These are phyloP conservation scores for Propithecus deckenii DNA, from an alignment of 2,797 vertebrate species.

Conservation along the genomic window DNA sequence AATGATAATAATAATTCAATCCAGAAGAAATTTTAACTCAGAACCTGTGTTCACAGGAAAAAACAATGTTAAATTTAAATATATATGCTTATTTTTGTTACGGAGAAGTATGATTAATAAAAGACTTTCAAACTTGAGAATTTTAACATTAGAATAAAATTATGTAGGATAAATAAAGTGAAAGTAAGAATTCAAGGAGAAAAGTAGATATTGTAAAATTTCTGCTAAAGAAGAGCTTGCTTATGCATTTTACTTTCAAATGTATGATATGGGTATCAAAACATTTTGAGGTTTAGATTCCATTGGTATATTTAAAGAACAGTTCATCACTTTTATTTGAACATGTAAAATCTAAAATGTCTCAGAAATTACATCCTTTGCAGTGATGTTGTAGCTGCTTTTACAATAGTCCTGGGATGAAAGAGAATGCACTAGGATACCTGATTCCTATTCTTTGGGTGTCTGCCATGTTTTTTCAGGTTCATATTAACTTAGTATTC, in stretches of 20 bases:
- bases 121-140: background rate
- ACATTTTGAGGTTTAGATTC: constrained; percentile 16
- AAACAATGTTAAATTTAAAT: background rate
- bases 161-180: background rate
- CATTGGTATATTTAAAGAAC: constrained; percentile 11
- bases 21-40: constrained; percentile 20
- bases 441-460: background rate
- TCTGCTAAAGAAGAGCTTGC: background rate
- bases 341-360: background rate
- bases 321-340: constrained; percentile 35
- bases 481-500: background rate
- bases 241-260: constrained; percentile 52
- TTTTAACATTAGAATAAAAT: constrained; percentile 31
- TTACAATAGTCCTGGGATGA: background rate
- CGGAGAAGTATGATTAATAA: constrained; percentile 15
- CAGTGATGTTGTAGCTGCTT: background rate
- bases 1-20: constrained; percentile 19
- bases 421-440: background rate
- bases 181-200: background rate
- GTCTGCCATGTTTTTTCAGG: background rate
- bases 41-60: background rate
- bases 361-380: background rate
- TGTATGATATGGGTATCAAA: background rate
- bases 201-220: background rate
- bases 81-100: background rate